Evolutionary conservation across 2,797 vertebrate species (phyloP), one percentile per base, ranked within the genome.

Genomic region (Cichlasoma orientale): DNA sequence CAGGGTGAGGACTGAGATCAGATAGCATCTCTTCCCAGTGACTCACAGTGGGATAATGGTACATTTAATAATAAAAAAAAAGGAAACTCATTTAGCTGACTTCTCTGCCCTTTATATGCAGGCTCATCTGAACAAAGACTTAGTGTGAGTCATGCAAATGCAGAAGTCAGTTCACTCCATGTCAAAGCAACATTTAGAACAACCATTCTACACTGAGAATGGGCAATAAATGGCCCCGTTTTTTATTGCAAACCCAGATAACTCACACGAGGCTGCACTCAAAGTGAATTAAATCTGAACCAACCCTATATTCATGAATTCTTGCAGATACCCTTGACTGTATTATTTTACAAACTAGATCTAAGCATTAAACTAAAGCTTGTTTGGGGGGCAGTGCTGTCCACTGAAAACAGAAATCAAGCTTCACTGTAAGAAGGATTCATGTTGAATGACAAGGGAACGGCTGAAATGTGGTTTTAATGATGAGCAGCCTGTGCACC

Each of bases 41-140:
- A 92, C 79, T 92, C 91, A 89, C 77, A 56, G 74, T 47, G 52
- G 75, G 68, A 89, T 85, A 85, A 86, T 86, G 72, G 77, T 73
- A 73, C 53, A 63, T 90, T 85, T 5, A 1, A 8, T 2, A 23
- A 47, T n/a, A 59, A 85, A 86, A 73, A 80, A 70, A 69, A 85
- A 68, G 84, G 72, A 81, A 47, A 74, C 79, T 87, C 78, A 85
- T 87, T 83, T 89, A 78, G 91, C 84, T 79, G 84, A 86, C 78
- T 87, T 72, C 58, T 66, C 81, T 89, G 78, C 80, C 81, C 80
- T 86, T 91, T 78, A 52, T 71, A 33, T 72, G 50, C 68, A 72
- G 75, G 81, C 79, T 86, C 73, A 58, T 75, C 29, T 8, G 76
- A 81, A 85, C 82, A 85, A 78, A 87, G 83, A 74, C 81, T 77